Evolutionary conservation across 1,140 invertebrate genomes (phyloP), one percentile per base, ranked within the genome.

Genomic region (Brachionus calyciflorus): DNA sequence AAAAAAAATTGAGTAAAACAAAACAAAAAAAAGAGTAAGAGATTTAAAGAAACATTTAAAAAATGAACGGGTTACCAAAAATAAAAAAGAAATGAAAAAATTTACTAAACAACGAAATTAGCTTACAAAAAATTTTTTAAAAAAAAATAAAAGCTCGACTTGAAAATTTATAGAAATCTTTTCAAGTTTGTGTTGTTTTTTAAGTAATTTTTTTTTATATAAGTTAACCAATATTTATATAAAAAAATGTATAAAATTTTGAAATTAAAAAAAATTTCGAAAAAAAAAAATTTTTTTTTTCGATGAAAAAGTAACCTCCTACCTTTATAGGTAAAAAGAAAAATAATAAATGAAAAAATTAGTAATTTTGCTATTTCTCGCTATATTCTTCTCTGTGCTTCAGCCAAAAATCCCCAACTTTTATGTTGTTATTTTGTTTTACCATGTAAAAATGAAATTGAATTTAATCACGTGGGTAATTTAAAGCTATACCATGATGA

Each of bases 161-260:
- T n/a, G 33, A 60, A 33, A 40, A 2, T 41, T 60, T 60, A 33
- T 37, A 53, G 12, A 17, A 37, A 19, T n/a, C 37, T 60, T 60
- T 60, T n/a, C n/a, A n/a, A n/a, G n/a, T n/a, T n/a, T n/a, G n/a
- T 53, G 19, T 53, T 53, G 17, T 53, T 53, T 53, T 26, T 60
- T 55, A 28, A 28, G 55, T 60, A 60, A 60, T 26, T 60, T 60
- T 60, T n/a, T n/a, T n/a, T n/a, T n/a, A n/a, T 60, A 60, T 60
- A 60, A 60, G 55, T 60, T 60, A 60, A 60, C 55, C 37, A 60
- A 60, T 60, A 60, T 60, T 60, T 60, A 60, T 60, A 60, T 60
- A 60, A 60, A 60, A 26, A 37, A 33, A 60, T 33, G 30, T 33
- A 37, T 5, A 60, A 60, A 60, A 40, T 60, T 60, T 60, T 40